phyloP scores from a whole-genome alignment of 92 coral and sea anemone species.

The Isaurus tuberculatus region DNA sequence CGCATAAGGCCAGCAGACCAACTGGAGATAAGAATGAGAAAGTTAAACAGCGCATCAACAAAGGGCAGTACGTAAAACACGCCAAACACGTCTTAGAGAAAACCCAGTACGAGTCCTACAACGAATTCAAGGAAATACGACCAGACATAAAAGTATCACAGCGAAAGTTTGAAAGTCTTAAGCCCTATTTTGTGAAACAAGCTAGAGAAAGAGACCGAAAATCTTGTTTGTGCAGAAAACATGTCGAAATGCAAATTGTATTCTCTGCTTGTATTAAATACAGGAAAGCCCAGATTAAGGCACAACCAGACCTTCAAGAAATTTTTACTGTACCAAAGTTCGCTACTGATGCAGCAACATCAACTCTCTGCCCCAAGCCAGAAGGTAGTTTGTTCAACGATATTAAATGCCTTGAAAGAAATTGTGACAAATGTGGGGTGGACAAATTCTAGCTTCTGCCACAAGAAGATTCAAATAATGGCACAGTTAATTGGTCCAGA shows the following conservation, averaged over 20 bases:
- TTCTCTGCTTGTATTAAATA: not conserved
- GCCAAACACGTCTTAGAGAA: not conserved
- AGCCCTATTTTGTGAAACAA: slow-evolving; percentile 7
- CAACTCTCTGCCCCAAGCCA: not conserved
- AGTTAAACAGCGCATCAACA: slow-evolving; percentile 1
- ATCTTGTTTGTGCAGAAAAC: slow-evolving; percentile 19
- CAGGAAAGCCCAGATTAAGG: slow-evolving; percentile 18
- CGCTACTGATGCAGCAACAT: not conserved
- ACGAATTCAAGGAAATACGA: not conserved
- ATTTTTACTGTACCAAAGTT: not conserved
- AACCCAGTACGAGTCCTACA: slow-evolving; percentile 15
- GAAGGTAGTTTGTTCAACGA: not conserved
- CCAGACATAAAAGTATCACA: slow-evolving; percentile 10
- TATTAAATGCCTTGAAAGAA: not conserved
- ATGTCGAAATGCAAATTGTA: slow-evolving; percentile 9
- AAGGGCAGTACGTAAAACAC: not conserved
- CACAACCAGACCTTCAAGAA: not conserved
- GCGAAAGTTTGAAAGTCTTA: slow-evolving; percentile 2
- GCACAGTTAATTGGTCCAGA: not conserved
- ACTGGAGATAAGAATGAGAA: slow-evolving; percentile 6
- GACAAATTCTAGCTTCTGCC: not conserved
- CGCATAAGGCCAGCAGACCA: slow-evolving; percentile 16
- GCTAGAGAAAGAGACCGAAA: slow-evolving; percentile 22
- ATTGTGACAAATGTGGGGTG: not conserved
- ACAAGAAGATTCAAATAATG: not conserved